phyloP scores from a whole-genome alignment of 1,140 invertebrate genomes.

The Caligus rogercresseyi region DNA sequence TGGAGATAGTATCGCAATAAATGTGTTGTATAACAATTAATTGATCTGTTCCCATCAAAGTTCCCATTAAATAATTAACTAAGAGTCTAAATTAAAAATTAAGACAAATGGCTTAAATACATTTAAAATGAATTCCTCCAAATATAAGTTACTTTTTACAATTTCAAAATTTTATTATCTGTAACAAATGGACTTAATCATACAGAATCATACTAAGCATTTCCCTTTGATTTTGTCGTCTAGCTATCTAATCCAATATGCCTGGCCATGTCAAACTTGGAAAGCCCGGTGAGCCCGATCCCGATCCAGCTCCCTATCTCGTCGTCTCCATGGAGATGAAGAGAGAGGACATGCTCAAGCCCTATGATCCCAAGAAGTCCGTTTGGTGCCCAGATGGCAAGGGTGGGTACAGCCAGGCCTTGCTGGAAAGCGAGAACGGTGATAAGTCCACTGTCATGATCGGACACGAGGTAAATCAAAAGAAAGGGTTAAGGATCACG shows the following conservation, averaged over 20 bases:
- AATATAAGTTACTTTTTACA: no score
- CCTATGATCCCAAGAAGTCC: constrained; percentile 20
- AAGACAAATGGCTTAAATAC: no score
- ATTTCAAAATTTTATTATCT: no score
- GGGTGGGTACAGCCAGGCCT: constrained; percentile 9
- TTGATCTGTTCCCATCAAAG: no score
- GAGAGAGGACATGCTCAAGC: constrained; percentile 17
- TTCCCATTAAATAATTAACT: no score
- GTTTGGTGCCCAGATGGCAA: constrained; percentile 19
- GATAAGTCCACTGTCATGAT: constrained; percentile 7
- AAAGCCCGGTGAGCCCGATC: constrained; percentile 20
- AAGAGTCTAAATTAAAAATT: no score
- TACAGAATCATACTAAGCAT: no score
- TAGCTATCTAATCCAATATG: constrained; percentile 5
- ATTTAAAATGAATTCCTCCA: no score
- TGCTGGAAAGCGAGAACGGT: constrained; percentile 11
- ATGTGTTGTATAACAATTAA: no score
- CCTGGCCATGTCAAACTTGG: constrained; percentile 20
- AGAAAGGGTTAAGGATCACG: background rate
- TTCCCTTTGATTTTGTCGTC: no score
- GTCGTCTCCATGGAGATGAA: constrained; percentile 21
- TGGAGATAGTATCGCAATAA: no score
- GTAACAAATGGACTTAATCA: no score
- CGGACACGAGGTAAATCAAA: constrained; percentile 18
- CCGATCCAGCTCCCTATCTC: constrained; percentile 19